These are phyloP conservation scores for Cyanoliseus patagonus DNA, from an alignment of 2,113 vertebrate genomes.

Conservation along the genomic window DNA sequence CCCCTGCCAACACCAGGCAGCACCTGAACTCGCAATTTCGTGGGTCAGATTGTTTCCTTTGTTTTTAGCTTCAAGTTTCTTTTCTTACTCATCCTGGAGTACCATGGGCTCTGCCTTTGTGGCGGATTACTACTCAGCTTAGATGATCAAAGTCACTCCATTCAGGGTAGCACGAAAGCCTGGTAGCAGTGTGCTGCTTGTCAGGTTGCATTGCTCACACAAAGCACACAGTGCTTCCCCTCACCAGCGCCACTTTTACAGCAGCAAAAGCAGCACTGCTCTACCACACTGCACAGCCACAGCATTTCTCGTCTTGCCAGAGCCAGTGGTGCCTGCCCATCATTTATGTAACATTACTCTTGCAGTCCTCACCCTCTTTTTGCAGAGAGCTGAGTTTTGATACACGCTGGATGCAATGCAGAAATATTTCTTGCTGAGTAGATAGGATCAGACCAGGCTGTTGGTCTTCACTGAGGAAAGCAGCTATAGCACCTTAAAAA, in stretches of 20 bases:
- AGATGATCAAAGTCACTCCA: not conserved
- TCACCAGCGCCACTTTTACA: not conserved
- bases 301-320: not conserved
- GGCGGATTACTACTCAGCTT: not conserved
- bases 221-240: not conserved
- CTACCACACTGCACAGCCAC: not conserved
- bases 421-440: not conserved
- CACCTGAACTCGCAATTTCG: accelerated
- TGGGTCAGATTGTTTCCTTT: not conserved
- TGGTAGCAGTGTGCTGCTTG: not conserved
- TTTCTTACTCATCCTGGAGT: accelerated
- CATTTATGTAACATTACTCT: not conserved
- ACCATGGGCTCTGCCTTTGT: not conserved
- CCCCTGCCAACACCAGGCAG: not conserved
- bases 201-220: not conserved
- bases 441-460: not conserved
- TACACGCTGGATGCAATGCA: not conserved
- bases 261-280: accelerated
- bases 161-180: not conserved
- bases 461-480: not conserved
- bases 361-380: not conserved
- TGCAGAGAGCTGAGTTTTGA: not conserved
- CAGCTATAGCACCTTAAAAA: not conserved
- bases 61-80: not conserved
- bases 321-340: not conserved